A percentile compares a stretch with the other conserved stretches of the same genome.
These are phyloP conservation scores for Chaetodon auriga DNA, from an alignment of 2,113 vertebrate species.

Conservation along the genomic window DNA sequence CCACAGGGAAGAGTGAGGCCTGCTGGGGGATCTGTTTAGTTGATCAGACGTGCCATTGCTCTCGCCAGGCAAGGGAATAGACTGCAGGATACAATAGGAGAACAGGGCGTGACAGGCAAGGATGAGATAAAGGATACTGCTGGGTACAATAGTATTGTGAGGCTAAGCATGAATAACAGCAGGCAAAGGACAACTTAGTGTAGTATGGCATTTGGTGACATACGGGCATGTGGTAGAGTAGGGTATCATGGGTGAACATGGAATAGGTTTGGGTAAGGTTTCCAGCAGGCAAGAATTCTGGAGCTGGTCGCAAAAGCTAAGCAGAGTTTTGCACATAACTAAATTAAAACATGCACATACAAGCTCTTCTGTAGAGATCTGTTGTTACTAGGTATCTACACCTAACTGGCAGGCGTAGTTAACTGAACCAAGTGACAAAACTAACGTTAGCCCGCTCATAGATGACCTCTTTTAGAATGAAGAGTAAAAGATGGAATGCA, in stretches of 20 bases:
- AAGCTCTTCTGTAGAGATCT: background rate
- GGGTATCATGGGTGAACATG: constrained; percentile 15
- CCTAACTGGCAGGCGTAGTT: background rate
- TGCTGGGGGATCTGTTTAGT: constrained; percentile 82
- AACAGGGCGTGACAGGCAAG: constrained; percentile 66
- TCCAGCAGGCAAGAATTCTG: background rate
- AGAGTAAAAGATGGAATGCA: background rate
- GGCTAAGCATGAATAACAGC: constrained; percentile 64
- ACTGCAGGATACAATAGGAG: constrained; percentile 64
- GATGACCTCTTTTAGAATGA: background rate
- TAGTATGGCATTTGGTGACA: background rate
- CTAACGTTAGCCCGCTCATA: background rate
- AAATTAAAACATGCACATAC: too few relatives aligned
- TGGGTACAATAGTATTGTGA: constrained; percentile 56
- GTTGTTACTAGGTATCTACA: background rate
- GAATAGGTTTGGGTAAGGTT: background rate
- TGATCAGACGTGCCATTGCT: constrained; percentile 76
- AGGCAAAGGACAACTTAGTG: constrained; percentile 44
- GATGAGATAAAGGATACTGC: constrained; percentile 69
- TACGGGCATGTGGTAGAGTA: background rate
- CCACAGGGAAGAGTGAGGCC: constrained; percentile 71
- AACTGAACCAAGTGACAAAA: background rate
- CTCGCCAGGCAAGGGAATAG: constrained; percentile 66
- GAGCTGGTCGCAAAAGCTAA: background rate
- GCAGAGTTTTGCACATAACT: too few relatives aligned